phyloP scores from a whole-genome alignment of 1,140 invertebrate species.

The Chelonus insularis region DNA sequence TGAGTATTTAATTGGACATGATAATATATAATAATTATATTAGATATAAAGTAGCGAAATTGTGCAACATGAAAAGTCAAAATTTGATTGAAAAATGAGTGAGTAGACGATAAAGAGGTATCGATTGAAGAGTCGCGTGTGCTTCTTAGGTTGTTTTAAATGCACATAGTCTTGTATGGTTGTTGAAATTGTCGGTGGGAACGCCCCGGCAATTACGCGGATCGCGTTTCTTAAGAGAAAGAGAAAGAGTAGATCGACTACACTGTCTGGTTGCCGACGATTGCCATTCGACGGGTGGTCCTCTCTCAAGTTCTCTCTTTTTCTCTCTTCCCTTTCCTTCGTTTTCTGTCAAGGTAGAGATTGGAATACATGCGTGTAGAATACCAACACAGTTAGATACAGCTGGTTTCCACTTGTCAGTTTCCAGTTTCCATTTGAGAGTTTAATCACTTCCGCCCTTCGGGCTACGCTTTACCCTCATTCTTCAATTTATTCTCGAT shows the following conservation, averaged over 20 bases:
- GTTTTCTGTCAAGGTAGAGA: slow-evolving; percentile 22
- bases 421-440: slow-evolving; percentile 31
- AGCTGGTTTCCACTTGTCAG: slow-evolving; percentile 28
- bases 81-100: neutral
- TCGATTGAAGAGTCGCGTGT: slow-evolving; percentile 23
- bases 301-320: slow-evolving; percentile 23
- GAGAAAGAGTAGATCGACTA: neutral
- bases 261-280: slow-evolving; percentile 5
- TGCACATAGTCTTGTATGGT: slow-evolving; percentile 14
- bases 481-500: neutral
- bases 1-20: too few relatives aligned
- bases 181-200: slow-evolving; percentile 25
- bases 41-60: too few relatives aligned
- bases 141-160: neutral
- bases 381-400: slow-evolving; percentile 10
- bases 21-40: too few relatives aligned
- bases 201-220: slow-evolving; percentile 27
- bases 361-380: slow-evolving; percentile 16
- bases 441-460: slow-evolving; percentile 30
- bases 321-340: slow-evolving; percentile 9
- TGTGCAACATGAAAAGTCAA: too few relatives aligned
- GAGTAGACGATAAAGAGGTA: neutral
- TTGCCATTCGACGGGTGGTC: slow-evolving; percentile 30
- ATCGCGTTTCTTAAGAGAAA: slow-evolving; percentile 22
- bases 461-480: slow-evolving; percentile 15